Evolutionary conservation across 2,888 invertebrate genomes (phyloP), one percentile per base, ranked within the genome.

Genomic region (Oegoconia quadripuncta): DNA sequence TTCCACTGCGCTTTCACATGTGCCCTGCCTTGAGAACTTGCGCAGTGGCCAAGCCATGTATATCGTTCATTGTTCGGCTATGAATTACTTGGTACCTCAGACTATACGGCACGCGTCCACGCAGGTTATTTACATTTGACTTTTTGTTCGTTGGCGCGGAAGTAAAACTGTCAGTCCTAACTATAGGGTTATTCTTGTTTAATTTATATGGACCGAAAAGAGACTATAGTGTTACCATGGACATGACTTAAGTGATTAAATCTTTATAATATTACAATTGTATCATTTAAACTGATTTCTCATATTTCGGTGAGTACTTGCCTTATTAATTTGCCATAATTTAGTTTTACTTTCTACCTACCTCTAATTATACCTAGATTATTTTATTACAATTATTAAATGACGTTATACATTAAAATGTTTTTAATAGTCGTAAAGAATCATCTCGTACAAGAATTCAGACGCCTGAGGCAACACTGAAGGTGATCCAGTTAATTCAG

Each of bases 111-210:
- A 59, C 63, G 61, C 58, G 59, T 55, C 65, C 69, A 74, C n/a
- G n/a, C 72, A 84, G 83, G 86, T 86, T 87, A 69, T 86, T 87
- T 80, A 86, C 84, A 82, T 83, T 81, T 84, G 84, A 84, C 86
- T 86, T 86, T 72, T 84, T 72, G 72, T 72, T 63, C 74, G 70
- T 59, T 61, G 58, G 64, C 57, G 59, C 84, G 86, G 86, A 87
- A 87, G 86, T 81, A 63, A 69, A 66, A 69, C 69, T 59, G 66
- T 72, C 74, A 74, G 74, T 81, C 73, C 67, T 72, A 74, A 76
- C 74, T 60, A 63, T 63, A 50, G 43, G 74, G 64, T 41, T 53
- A 65, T 65, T 64, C 59, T 52, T 44, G 39, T 43, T 34, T 39
- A 41, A 41, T 37, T 33, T 20, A 17, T 7, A 17, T 12, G 18